These are phyloP conservation scores for Empidonax alnorum DNA, from an alignment of 2,113 vertebrate species.

Conservation along the genomic window DNA sequence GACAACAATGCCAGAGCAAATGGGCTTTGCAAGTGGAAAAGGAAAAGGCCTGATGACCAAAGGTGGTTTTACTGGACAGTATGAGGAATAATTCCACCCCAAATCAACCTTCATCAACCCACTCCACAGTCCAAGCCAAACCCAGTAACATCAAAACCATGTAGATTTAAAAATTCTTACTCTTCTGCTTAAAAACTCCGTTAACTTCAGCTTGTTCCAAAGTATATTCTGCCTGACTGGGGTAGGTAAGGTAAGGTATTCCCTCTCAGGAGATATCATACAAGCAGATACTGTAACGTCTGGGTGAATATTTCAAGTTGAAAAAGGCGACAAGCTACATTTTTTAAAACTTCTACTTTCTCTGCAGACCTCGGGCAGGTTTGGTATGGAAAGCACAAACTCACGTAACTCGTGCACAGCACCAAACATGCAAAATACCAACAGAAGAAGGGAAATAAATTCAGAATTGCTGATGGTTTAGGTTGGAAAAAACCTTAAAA, in stretches of 20 bases:
- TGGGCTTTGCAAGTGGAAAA: background rate
- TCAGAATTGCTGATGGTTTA: background rate
- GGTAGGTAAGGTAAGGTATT: background rate
- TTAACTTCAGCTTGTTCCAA: background rate
- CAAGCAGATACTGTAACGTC: accelerated
- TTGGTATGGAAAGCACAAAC: background rate
- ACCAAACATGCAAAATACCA: background rate
- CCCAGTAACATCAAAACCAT: background rate
- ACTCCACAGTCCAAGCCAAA: background rate
- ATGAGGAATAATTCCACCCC: background rate
- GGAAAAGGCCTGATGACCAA: background rate
- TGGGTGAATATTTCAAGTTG: background rate
- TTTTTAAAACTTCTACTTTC: background rate
- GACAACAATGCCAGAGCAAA: background rate
- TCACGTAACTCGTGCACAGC: accelerated
- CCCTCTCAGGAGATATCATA: background rate
- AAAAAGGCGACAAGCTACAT: background rate
- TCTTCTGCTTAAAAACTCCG: background rate
- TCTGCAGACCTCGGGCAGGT: background rate
- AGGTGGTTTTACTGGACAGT: background rate
- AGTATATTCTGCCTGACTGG: background rate
- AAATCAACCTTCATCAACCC: background rate
- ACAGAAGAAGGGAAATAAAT: accelerated
- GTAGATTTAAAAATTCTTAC: background rate
- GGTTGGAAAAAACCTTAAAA: background rate